Evolutionary conservation across 2,113 vertebrate genomes (phyloP), one percentile per base, ranked within the genome.

Genomic region (Tenebrosternarchus preto): DNA sequence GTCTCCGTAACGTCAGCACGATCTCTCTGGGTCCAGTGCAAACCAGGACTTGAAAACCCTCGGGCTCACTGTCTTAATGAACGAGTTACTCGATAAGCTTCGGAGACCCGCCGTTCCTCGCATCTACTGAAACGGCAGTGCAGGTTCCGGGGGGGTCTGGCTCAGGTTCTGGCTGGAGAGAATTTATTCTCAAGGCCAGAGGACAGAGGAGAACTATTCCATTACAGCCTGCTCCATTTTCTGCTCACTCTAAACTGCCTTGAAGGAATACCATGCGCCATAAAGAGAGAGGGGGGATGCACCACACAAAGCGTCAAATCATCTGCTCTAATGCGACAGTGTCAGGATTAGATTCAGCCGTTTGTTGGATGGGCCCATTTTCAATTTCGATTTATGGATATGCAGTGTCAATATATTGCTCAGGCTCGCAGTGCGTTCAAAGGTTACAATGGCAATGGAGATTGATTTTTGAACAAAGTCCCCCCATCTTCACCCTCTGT

Each of bases 301-400:
- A 79, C 71, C 73, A 89, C 86, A 83, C 81, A 91, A 90, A 87
- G 92, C 80, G 91, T 66, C 89, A 92, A 93, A 93, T 91, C 88
- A 93, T 89, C 81, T 76, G 80, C 86, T 86, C 91, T 93, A 92
- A 94, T 88, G 91, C 71, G 86, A 73, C 87, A 88, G 91, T 90
- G 90, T 92, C 91, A 93, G 80, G 78, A 86, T 90, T 93, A 92
- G 89, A 90, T 87, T 92, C 87, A 88, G 80, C 82, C 87, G 87
- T 92, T 92, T 92, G 82, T 88, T 88, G 87, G 89, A 90, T 90
- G 89, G 80, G 91, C 88, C 89, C 81, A 67, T 92, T 91, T 94
- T 91, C 87, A 82, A 92, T 89, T 92, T 85, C 91, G 94, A 95
- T 94, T 94, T 93, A 95, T 90, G 86, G 90, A 90, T 86, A 88